Evolutionary conservation across 1,140 invertebrate genomes (phyloP), one percentile per base, ranked within the genome.

Genomic region (Dolichoris vasculosae): DNA sequence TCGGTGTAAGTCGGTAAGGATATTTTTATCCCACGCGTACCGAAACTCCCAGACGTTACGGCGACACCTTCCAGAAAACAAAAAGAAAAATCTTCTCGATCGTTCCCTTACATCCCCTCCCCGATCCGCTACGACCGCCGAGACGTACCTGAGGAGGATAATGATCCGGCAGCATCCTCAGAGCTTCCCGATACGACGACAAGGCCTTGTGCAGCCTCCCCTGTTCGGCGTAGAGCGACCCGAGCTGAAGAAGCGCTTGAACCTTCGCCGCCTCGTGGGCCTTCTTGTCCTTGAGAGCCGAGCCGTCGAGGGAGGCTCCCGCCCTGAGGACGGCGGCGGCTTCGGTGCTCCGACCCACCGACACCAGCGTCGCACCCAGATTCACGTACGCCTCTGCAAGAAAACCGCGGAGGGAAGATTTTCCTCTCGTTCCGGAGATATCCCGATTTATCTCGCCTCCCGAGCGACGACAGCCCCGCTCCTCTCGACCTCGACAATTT

Each of bases 341-440:
- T 90, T 98, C 97, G 75, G 96, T 95, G 87, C 96, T 95, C 73
- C 96, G 94, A 20, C 97, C 98, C 76, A 97, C 94, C 15, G 97
- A 95, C 87, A 97, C 96, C 86, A 98, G 94, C 38, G 98, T 96
- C 86, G 98, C 96, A 2, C 98, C 98, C 89, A 99, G 94, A 91
- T 99, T 99, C 84, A 99, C 95, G 93, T 99, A 98, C 64, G 98
- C 98, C 95, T 99, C 98, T 99, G 32, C 9, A 35, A 35, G 11
- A 11, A 11, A 23, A 9, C 17, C 26, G 43, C 11, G 48, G 48
- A 2, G 48, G 48, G 48, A 17, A 8, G 11, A 17, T 51, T 51
- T 2, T 9, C 26, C 26, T n/a, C 13, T n/a, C 30, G 30, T 30
- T 51, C 48, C 11, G 48, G 7, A 17, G 48, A 51, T n/a, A n/a